Evolutionary conservation across 1,140 invertebrate species (phyloP).

Genomic region (Monomorium pharaonis): DNA sequence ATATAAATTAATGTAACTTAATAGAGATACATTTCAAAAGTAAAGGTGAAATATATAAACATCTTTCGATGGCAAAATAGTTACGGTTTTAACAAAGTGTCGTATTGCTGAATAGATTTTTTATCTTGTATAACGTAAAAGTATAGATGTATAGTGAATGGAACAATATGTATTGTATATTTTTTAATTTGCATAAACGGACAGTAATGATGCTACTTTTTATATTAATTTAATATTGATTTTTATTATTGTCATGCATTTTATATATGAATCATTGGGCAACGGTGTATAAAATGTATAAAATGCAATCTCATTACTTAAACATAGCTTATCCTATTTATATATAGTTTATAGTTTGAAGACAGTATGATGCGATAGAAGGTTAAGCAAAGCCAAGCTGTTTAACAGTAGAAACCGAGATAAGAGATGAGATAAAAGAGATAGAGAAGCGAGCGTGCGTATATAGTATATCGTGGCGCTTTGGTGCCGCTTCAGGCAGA

Average conservation of each 20-base stretch:
- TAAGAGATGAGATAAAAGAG: conserved; percentile 18
- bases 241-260: not conserved
- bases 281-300: not conserved
- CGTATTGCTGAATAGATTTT: not conserved
- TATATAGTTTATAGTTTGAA: not conserved
- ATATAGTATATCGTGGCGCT: conserved; percentile 41
- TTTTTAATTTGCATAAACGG: not conserved
- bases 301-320: not conserved
- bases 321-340: conserved; percentile 8
- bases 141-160: not conserved
- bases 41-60: not conserved
- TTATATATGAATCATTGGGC: not conserved
- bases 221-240: not conserved
- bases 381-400: conserved; percentile 24
- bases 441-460: not conserved
- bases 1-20: conserved; percentile 7
- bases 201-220: too few relatives aligned
- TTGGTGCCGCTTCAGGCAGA: conserved; percentile 62
- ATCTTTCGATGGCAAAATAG: not conserved
- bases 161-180: not conserved
- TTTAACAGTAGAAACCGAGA: conserved; percentile 27
- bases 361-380: conserved; percentile 1
- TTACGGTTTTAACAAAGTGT: not conserved
- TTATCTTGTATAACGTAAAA: not conserved
- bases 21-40: not conserved